These are phyloP conservation scores for Stercorarius parasiticus DNA, from an alignment of 2,113 vertebrate species.

Conservation along the genomic window DNA sequence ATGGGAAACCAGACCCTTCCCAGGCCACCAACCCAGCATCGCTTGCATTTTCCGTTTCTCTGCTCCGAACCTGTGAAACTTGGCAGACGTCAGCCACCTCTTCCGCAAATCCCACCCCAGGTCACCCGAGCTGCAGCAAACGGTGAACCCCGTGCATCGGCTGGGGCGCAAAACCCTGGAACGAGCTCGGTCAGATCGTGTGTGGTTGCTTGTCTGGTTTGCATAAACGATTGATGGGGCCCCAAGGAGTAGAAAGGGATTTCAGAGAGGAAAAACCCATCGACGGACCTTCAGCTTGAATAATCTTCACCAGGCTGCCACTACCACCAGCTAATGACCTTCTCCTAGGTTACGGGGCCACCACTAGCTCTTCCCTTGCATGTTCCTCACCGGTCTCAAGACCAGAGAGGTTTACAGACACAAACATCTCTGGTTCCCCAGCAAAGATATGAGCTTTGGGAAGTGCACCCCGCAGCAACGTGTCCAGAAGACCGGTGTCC, in stretches of 20 bases:
- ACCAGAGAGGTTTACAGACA: not conserved
- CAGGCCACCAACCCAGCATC: not conserved
- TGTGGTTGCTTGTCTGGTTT: not conserved
- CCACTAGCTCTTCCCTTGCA: not conserved
- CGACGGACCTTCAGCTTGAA: not conserved
- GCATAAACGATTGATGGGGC: fast-evolving
- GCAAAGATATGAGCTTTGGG: not conserved
- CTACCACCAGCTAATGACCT: not conserved
- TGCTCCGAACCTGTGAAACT: not conserved
- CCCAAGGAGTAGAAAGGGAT: not conserved
- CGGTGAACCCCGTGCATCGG: fast-evolving
- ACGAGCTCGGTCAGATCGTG: fast-evolving
- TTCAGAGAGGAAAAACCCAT: not conserved
- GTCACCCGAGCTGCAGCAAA: not conserved
- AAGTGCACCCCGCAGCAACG: fast-evolving
- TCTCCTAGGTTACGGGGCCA: not conserved
- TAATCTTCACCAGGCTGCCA: not conserved
- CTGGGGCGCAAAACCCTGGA: not conserved
- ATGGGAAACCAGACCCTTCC: not conserved
- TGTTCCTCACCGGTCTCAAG: not conserved
- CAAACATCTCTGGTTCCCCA: not conserved
- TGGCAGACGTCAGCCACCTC: not conserved
- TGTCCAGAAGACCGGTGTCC: not conserved
- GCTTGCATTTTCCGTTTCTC: not conserved
- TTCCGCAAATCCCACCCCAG: not conserved